A percentile compares a stretch with the other conserved stretches of the same genome.
phyloP scores from a whole-genome alignment of 1,140 invertebrate species.

The Drosophila kepulauana region DNA sequence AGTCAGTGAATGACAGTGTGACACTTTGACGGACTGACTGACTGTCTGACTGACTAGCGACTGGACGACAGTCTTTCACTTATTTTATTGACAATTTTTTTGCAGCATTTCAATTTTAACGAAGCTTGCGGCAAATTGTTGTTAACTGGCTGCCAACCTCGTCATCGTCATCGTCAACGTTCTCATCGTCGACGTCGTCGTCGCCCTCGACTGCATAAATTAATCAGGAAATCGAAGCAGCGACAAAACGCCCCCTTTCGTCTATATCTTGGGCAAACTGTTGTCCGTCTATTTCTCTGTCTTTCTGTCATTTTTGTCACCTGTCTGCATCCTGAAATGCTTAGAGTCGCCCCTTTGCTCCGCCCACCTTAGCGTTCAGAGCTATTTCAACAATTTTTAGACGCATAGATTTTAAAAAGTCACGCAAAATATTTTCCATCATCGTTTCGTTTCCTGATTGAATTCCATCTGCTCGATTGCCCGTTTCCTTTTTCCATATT shows the following conservation, averaged over 20 bases:
- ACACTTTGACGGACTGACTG: slow-evolving; percentile 3
- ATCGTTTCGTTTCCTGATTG: slow-evolving; percentile 76
- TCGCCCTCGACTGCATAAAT: slow-evolving; percentile 60
- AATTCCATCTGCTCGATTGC: slow-evolving; percentile 48
- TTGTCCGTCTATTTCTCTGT: background rate
- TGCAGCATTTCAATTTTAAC: slow-evolving; percentile 73
- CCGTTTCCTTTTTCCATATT: slow-evolving; percentile 26
- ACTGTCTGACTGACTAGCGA: slow-evolving; percentile 6
- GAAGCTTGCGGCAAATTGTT: slow-evolving; percentile 80
- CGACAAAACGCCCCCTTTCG: slow-evolving; percentile 25
- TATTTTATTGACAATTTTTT: slow-evolving; percentile 81
- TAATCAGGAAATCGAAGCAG: slow-evolving; percentile 79
- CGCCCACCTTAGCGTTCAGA: background rate
- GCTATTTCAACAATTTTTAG: slow-evolving; percentile 70
- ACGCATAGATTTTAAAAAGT: slow-evolving; percentile 47
- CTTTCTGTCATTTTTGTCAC: slow-evolving; percentile 25
- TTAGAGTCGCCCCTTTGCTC: slow-evolving; percentile 16
- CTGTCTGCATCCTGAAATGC: slow-evolving; percentile 57
- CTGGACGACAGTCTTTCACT: slow-evolving; percentile 50
- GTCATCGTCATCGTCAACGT: background rate
- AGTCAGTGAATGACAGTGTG: slow-evolving; percentile 21
- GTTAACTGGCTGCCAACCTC: slow-evolving; percentile 64
- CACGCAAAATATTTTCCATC: slow-evolving; percentile 75
- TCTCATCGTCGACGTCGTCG: background rate
- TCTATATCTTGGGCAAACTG: slow-evolving; percentile 1